Percentiles rank a stretch among this genome's conserved stretches.
phyloP scores from a whole-genome alignment of 2,888 invertebrate genomes.

The Tipula confusa region DNA sequence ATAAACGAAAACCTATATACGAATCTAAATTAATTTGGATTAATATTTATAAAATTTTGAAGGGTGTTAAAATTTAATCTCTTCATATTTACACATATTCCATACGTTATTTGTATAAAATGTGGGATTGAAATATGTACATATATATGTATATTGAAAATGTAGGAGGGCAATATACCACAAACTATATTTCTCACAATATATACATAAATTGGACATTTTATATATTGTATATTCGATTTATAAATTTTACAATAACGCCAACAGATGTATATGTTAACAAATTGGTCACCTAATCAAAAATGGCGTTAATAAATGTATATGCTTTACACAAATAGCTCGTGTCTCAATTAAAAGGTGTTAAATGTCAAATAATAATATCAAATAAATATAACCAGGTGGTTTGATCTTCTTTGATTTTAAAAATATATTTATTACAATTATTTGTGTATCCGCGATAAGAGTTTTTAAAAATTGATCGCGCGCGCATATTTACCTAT shows the following conservation, averaged over 20 bases:
- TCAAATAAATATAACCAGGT: conserved; percentile 4
- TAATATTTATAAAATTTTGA: not conserved
- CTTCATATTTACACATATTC: not conserved
- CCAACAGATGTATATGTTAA: conserved; percentile 3
- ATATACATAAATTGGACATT: not conserved
- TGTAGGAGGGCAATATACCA: not conserved
- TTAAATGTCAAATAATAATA: not conserved
- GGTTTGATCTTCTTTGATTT: conserved; percentile 20
- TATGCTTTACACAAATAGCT: not conserved
- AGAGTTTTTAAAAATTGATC: not conserved
- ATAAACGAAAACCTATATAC: not conserved
- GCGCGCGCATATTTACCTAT: not conserved
- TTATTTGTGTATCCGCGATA: not conserved
- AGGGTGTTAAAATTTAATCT: conserved; percentile 3
- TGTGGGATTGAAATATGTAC: conserved; percentile 7
- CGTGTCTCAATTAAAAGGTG: conserved; percentile 13
- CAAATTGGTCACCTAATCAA: conserved; percentile 25
- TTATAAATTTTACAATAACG: not conserved
- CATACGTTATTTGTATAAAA: not conserved
- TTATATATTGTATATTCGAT: not conserved
- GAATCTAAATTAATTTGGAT: not conserved
- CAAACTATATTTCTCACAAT: not conserved
- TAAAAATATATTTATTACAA: not conserved
- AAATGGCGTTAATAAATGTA: not conserved
- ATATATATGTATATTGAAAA: not conserved